phyloP scores from a whole-genome alignment of 64 coral and sea anemone species.

The Stichodactyla mertensii region DNA sequence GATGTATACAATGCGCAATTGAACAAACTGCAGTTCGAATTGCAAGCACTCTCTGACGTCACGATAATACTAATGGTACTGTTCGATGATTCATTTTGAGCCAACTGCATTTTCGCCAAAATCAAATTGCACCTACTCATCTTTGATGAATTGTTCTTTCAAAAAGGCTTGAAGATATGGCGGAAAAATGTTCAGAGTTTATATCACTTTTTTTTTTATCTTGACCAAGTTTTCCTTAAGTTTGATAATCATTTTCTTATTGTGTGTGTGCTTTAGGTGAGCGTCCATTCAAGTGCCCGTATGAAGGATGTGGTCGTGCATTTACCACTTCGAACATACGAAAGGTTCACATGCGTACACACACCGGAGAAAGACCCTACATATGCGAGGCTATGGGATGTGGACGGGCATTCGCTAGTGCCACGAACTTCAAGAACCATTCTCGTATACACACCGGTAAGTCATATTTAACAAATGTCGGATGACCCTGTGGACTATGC shows the following conservation, averaged over 20 bases:
- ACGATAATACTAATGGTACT: too few species aligned
- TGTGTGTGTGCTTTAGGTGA: constrained; percentile 54
- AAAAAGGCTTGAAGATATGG: too few species aligned
- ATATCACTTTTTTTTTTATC: too few species aligned
- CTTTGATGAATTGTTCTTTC: too few species aligned
- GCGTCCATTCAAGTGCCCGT: constrained; percentile 87
- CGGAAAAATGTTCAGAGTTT: neutral
- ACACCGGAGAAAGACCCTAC: constrained; percentile 94
- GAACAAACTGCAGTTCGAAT: too few species aligned
- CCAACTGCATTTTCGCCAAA: too few species aligned
- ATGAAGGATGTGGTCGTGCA: constrained; percentile 63
- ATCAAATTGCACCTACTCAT: too few species aligned
- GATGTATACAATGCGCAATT: too few species aligned
- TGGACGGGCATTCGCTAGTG: constrained; percentile 90
- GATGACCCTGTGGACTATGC: too few species aligned
- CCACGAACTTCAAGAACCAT: constrained; percentile 98
- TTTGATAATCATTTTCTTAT: neutral
- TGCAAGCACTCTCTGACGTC: too few species aligned
- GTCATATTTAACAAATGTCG: neutral
- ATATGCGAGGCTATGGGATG: constrained; percentile 81
- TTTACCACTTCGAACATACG: constrained; percentile 97
- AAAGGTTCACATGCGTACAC: constrained; percentile 96
- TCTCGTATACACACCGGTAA: constrained; percentile 96
- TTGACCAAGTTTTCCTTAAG: neutral
- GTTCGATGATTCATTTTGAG: too few species aligned